Evolutionary conservation across 2,113 vertebrate species (phyloP).

Genomic region (Dipodomys merriami): DNA sequence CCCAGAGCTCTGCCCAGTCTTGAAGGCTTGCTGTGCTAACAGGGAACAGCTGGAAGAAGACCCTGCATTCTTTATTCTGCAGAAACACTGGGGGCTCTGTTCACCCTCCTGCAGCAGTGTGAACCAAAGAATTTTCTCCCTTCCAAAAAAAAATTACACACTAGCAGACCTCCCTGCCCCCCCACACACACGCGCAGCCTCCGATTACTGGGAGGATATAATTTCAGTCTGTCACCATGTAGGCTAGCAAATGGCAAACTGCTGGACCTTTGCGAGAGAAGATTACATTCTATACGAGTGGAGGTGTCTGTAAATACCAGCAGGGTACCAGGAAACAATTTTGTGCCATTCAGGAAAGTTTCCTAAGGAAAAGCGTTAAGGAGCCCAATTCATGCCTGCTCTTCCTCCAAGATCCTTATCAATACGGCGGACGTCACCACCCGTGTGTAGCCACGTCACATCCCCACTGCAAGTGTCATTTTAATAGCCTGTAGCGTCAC

Average conservation of each 20-base stretch:
- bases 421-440: background rate
- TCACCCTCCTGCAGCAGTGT: slow-evolving; percentile 72
- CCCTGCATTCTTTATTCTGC: slow-evolving; percentile 83
- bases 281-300: slow-evolving; percentile 18
- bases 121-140: slow-evolving; percentile 77
- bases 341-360: slow-evolving; percentile 62
- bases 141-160: background rate
- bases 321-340: slow-evolving; percentile 14
- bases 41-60: slow-evolving; percentile 87
- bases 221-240: slow-evolving; percentile 61
- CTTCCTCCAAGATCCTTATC: background rate
- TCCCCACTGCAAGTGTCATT: slow-evolving; percentile 12
- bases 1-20: slow-evolving; percentile 82
- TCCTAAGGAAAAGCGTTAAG: slow-evolving; percentile 18
- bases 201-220: background rate
- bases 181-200: background rate
- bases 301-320: slow-evolving; percentile 27
- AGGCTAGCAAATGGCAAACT: slow-evolving; percentile 40
- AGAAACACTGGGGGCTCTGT: slow-evolving; percentile 86
- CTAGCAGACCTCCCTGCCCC: background rate
- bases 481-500: slow-evolving; percentile 55
- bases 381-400: background rate
- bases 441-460: background rate
- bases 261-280: background rate
- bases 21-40: slow-evolving; percentile 82